Conservation (phyloP, 2,888 invertebrate genomes). For the Papilio demoleus region DNA sequence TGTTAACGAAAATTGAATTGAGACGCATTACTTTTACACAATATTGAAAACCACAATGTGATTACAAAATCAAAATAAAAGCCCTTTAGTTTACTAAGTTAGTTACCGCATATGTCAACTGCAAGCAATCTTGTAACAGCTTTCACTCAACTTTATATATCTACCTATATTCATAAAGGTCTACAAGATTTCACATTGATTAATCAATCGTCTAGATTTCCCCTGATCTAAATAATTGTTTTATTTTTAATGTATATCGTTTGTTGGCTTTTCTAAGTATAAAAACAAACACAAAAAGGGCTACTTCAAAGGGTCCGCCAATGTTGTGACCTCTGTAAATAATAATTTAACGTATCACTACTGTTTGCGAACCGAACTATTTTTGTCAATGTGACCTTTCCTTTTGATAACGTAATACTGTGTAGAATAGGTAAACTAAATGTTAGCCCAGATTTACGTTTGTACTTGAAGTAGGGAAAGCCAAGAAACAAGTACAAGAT, state of each 20-base stretch:
- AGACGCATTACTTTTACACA: not conserved
- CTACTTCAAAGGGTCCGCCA: conserved; percentile 1
- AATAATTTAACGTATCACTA: conserved; percentile 4
- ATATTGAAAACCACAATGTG: conserved; percentile 7
- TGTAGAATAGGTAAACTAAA: not conserved
- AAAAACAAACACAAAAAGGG: not conserved
- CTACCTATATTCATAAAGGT: not conserved
- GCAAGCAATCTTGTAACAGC: not conserved
- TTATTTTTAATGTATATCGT: not conserved
- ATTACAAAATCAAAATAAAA: conserved; percentile 18
- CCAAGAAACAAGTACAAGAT: not conserved
- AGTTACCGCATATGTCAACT: not conserved
- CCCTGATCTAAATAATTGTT: too few species aligned
- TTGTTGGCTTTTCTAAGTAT: not conserved
- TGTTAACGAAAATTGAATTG: not conserved
- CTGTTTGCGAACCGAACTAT: not conserved
- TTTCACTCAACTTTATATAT: not conserved
- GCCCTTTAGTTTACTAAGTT: not conserved
- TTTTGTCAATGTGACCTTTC: conserved; percentile 14
- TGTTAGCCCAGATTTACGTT: not conserved
- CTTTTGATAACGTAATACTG: not conserved
- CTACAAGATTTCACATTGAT: too few species aligned
- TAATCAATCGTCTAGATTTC: too few species aligned
- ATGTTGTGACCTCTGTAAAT: conserved; percentile 5
- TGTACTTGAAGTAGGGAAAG: not conserved